These are phyloP conservation scores for Sphaerodactylus townsendi DNA, from an alignment of 2,113 vertebrate genomes.

Conservation along the genomic window DNA sequence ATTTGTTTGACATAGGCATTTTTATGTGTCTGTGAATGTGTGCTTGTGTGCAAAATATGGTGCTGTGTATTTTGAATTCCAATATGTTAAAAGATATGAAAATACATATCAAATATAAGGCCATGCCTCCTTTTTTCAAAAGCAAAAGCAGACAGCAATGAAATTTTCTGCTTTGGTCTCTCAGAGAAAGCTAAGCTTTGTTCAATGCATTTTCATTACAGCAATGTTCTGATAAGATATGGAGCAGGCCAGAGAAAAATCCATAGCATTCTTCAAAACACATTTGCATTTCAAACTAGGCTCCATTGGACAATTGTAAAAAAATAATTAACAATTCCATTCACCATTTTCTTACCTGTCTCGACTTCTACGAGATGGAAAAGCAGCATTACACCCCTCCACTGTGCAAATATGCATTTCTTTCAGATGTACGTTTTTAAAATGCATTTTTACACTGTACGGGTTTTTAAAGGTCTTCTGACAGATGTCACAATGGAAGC, in stretches of 20 bases:
- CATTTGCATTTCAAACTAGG: conserved; percentile 65
- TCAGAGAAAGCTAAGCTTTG: conserved; percentile 56
- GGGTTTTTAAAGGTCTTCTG: conserved; percentile 94
- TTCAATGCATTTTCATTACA: conserved; percentile 60
- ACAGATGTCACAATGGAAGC: conserved; percentile 91
- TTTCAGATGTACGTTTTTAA: conserved; percentile 90
- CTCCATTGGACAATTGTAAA: conserved; percentile 41
- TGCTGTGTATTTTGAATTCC: conserved; percentile 41
- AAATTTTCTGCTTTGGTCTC: conserved; percentile 42
- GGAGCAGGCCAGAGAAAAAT: conserved; percentile 48
- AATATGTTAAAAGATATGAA: conserved; percentile 38
- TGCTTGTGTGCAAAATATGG: background rate
- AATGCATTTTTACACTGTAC: conserved; percentile 92
- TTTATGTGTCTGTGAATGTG: too few species aligned
- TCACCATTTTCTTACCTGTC: conserved; percentile 87
- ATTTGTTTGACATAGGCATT: background rate
- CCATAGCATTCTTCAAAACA: conserved; percentile 51
- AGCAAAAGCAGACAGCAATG: conserved; percentile 41
- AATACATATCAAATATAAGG: conserved; percentile 41
- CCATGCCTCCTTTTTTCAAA: conserved; percentile 48
- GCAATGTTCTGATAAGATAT: conserved; percentile 52
- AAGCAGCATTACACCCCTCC: conserved; percentile 89
- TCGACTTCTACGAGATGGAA: conserved; percentile 92
- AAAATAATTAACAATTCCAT: conserved; percentile 56
- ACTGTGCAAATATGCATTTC: conserved; percentile 91